Evolutionary conservation across 2,888 invertebrate genomes (phyloP).

Genomic region (Neria commutata): DNA sequence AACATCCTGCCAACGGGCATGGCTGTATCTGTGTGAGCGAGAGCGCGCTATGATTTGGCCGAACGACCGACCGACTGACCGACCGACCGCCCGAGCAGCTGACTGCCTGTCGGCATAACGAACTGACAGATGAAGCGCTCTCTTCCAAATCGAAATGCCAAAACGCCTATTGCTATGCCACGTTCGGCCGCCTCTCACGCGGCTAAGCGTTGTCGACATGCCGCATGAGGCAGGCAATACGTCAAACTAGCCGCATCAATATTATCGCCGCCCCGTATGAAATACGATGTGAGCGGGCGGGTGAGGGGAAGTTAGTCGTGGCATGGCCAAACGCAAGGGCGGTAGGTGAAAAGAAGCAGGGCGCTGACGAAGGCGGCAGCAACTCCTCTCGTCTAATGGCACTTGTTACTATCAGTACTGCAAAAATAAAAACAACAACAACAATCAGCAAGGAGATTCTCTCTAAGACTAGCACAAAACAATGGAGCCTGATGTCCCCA

Average conservation of each 20-base stretch:
- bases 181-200: not conserved
- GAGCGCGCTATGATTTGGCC: not conserved
- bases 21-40: slow-evolving; percentile 13
- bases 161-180: not conserved
- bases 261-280: slow-evolving; percentile 14
- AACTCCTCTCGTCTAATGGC: too few species aligned
- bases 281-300: too few species aligned
- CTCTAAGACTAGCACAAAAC: not conserved
- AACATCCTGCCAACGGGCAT: slow-evolving; percentile 10
- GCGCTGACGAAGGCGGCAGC: too few species aligned
- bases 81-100: too few species aligned
- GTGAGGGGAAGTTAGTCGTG: too few species aligned
- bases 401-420: too few species aligned
- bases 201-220: slow-evolving; percentile 51
- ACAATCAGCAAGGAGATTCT: not conserved
- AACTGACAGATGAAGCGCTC: too few species aligned
- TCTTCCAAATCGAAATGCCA: slow-evolving; percentile 51
- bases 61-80: too few species aligned
- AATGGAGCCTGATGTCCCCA: not conserved
- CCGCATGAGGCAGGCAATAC: slow-evolving; percentile 53
- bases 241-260: slow-evolving; percentile 59
- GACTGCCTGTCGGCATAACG: too few species aligned
- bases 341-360: too few species aligned
- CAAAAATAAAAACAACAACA: not conserved
- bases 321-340: too few species aligned